These are phyloP conservation scores for Drosophila miranda DNA, from an alignment of 1,140 invertebrate species.

Conservation along the genomic window DNA sequence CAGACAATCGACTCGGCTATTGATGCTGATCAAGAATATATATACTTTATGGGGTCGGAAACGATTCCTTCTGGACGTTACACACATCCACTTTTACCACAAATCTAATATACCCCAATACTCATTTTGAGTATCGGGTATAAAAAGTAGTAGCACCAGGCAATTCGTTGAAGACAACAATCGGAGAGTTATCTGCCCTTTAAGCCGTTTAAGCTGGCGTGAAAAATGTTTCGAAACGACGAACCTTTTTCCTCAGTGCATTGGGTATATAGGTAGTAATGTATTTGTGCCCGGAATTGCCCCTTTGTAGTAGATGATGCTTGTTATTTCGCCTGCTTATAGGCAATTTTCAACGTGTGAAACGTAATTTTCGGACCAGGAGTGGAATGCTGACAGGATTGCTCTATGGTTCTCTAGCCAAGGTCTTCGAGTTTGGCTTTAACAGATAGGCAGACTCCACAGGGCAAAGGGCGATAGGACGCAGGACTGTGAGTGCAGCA, in stretches of 20 bases:
- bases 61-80: no score
- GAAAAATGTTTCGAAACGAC: no score
- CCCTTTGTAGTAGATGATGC: background rate
- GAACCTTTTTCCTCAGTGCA: background rate
- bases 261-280: background rate
- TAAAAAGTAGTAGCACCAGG: background rate
- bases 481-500: background rate
- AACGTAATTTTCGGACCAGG: slow-evolving; percentile 40
- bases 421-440: no score
- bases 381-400: background rate
- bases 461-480: background rate
- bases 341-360: slow-evolving; percentile 70
- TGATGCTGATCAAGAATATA: no score
- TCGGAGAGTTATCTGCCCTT: slow-evolving; percentile 2
- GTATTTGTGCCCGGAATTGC: slow-evolving; percentile 1
- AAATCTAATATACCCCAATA: no score
- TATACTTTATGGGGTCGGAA: no score
- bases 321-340: slow-evolving; percentile 66
- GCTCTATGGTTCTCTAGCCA: no score
- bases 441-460: no score
- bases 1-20: no score
- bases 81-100: no score
- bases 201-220: background rate
- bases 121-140: no score
- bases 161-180: no score